Base-by-base conservation (phyloP, 1,140 invertebrate species). In the Agraylea sexmaculata region DNA sequence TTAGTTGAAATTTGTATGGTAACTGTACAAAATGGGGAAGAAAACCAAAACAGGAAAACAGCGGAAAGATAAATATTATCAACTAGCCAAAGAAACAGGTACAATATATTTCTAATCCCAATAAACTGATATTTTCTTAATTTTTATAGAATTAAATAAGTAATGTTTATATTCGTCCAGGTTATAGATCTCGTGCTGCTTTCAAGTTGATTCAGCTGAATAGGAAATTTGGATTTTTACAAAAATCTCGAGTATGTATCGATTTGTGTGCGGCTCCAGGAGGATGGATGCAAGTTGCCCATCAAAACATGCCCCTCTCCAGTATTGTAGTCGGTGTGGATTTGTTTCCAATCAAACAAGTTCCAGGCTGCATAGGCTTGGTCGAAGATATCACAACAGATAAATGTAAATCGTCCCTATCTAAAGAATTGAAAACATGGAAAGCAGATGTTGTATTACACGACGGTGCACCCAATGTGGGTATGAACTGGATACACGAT, bases 211-310 rank as follows among this genome's bases (percentile, higher is more conserved):
- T 99, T 42, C 96, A 99, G 59, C 58, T 99, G 20, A 99, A 99
- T 62, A 71, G 93, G 51, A 95, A 95, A 59, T 99, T 91, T 70
- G 86, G 93, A 42, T 99, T 99, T 68, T 65, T 99, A 1, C 89
- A 98, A 73, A 87, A 83, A 54, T 90, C 92, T 7, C 73, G 87
- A 72, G 90, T 98, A 70, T 86, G 92, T 47, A 77, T 99, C 46
- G 96, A 99, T 77, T 68, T 99, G 25, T 99, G 96, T 69, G 96
- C 96, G 13, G 96, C 96, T 5, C 96, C 96, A 5, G 96, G 96
- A 60, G 95, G 96, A 53, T 99, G 96, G 96, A 90, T 99, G 77
- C 96, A 99, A 70, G 95, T 99, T n/a, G 94, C 93, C 28, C 81
- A 86, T 54, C 82, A 98, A 59, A 91, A 95, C 60, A 98, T 98